Percentiles rank a stretch among this genome's conserved stretches.
Evolutionary conservation across 2,888 invertebrate species (phyloP).

Genomic region (Drosophila eohydei): DNA sequence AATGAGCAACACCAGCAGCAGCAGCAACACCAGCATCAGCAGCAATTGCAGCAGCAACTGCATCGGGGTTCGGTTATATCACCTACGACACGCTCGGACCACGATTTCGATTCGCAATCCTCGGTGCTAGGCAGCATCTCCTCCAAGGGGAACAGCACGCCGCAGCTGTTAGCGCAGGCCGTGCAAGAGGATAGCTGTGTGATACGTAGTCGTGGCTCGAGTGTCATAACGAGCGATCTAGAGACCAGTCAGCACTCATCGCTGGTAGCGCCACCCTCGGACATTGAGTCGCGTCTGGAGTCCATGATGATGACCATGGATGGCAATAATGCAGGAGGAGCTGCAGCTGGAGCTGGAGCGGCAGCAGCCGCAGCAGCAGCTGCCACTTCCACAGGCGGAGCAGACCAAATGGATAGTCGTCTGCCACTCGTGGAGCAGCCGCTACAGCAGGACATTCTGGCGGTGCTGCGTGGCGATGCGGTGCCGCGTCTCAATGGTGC

Average conservation of each 20-base stretch:
- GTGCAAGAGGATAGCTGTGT: conserved; percentile 84
- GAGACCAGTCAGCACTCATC: conserved; percentile 85
- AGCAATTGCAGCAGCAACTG: conserved; percentile 30
- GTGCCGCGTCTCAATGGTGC: conserved; percentile 50
- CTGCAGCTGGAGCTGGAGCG: conserved; percentile 1
- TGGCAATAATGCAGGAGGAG: conserved; percentile 16
- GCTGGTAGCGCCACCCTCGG: conserved; percentile 84
- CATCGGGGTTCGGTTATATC: conserved; percentile 76
- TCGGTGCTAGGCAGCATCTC: conserved; percentile 85
- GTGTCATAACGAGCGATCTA: conserved; percentile 84
- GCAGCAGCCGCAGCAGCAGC: conserved; percentile 1
- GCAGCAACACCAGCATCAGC: conserved; percentile 17
- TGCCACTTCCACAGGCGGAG: not conserved
- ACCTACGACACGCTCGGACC: conserved; percentile 86
- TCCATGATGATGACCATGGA: conserved; percentile 84
- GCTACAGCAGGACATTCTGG: conserved; percentile 78
- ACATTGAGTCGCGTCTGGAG: conserved; percentile 84
- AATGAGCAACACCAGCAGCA: conserved; percentile 41
- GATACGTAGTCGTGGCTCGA: conserved; percentile 84
- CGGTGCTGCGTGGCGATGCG: conserved; percentile 80
- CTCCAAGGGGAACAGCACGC: conserved; percentile 84
- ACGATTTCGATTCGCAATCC: conserved; percentile 84
- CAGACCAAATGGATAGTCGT: not conserved
- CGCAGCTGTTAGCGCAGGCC: conserved; percentile 77
- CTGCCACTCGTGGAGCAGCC: conserved; percentile 23